These are phyloP conservation scores for Drosophila repleta DNA, from an alignment of 1,140 invertebrate genomes.

Conservation along the genomic window DNA sequence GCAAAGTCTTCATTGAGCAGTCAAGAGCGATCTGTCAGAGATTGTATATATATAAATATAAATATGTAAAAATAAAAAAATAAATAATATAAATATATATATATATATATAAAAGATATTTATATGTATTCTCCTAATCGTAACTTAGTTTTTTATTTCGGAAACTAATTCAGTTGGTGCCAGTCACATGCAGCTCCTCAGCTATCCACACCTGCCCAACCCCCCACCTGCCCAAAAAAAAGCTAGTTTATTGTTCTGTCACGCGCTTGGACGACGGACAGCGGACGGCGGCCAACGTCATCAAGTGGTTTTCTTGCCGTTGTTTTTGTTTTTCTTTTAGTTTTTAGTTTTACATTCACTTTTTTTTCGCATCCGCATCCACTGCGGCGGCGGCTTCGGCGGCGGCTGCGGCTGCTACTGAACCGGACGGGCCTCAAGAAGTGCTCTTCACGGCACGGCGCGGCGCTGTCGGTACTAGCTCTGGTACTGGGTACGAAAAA, in stretches of 20 bases:
- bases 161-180: slow-evolving; percentile 44
- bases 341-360: slow-evolving; percentile 68
- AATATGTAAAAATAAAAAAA: no score
- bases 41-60: no score
- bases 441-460: slow-evolving; percentile 75
- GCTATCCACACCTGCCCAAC: background rate
- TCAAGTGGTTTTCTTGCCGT: slow-evolving; percentile 58
- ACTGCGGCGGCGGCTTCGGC: no score
- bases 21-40: slow-evolving; percentile 15
- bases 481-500: slow-evolving; percentile 64
- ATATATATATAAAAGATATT: no score
- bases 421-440: slow-evolving; percentile 55
- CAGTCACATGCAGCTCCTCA: slow-evolving; percentile 51
- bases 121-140: no score
- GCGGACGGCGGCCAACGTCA: slow-evolving; percentile 57
- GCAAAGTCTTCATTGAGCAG: slow-evolving; percentile 27
- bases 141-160: no score
- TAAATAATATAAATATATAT: no score
- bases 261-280: slow-evolving; percentile 50
- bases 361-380: slow-evolving; percentile 74
- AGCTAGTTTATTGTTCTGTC: slow-evolving; percentile 73
- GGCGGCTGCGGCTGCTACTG: no score
- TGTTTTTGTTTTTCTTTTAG: background rate
- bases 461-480: slow-evolving; percentile 24
- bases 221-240: background rate